phyloP scores from a whole-genome alignment of 2,888 invertebrate species.

The Muschampia plurimacula region DNA sequence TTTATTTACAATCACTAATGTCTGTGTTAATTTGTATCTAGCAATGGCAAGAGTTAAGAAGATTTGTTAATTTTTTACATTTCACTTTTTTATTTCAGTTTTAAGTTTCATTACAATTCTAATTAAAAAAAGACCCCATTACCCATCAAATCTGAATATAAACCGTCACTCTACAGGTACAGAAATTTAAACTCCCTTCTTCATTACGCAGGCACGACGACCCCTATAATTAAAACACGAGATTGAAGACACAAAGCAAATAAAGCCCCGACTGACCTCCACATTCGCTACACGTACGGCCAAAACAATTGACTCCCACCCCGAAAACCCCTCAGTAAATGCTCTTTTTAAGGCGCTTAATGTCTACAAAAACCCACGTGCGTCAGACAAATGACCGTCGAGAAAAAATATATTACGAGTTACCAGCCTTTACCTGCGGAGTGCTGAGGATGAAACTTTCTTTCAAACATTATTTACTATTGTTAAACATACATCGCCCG shows the following conservation, averaged over 20 bases:
- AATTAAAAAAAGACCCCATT: background rate
- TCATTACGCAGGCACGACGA: conserved; percentile 23
- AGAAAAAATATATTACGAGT: conserved; percentile 64
- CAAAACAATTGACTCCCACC: conserved; percentile 29
- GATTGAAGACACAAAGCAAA: conserved; percentile 34
- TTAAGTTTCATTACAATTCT: background rate
- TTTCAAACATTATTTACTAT: background rate
- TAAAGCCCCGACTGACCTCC: conserved; percentile 18
- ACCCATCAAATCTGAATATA: background rate
- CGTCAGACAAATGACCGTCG: conserved; percentile 69
- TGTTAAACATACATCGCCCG: background rate
- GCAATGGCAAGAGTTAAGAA: background rate
- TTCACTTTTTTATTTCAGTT: background rate
- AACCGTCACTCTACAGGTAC: background rate
- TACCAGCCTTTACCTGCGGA: conserved; percentile 35
- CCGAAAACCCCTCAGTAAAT: conserved; percentile 52
- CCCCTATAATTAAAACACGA: conserved; percentile 31
- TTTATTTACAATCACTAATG: too few species aligned
- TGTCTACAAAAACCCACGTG: conserved; percentile 73
- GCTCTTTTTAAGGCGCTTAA: conserved; percentile 70
- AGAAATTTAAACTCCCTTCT: conserved; percentile 10
- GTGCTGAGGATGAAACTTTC: conserved; percentile 4
- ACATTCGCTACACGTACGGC: conserved; percentile 29
- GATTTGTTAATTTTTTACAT: background rate
- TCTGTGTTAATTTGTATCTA: too few species aligned